Percentiles rank a stretch among this genome's conserved stretches.
phyloP scores from a whole-genome alignment of 2,888 invertebrate species.

The Horisme vitalbata region DNA sequence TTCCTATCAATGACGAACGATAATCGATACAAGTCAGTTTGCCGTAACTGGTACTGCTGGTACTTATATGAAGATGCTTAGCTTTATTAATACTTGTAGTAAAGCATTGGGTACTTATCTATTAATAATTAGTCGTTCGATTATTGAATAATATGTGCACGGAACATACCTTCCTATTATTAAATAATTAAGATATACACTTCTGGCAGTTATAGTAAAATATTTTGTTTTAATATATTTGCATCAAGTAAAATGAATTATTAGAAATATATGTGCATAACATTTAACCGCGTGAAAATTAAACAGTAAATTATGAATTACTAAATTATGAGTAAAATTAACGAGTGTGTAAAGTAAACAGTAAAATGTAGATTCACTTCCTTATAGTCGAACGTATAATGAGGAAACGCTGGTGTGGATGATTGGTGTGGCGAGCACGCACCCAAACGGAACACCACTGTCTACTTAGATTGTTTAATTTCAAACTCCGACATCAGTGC shows the following conservation, averaged over 20 bases:
- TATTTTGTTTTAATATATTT: neutral
- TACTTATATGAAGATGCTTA: too few species aligned
- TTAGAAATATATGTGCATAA: neutral
- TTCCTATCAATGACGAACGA: constrained; percentile 53
- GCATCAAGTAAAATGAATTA: neutral
- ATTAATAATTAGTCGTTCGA: too few species aligned
- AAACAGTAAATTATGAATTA: constrained; percentile 8
- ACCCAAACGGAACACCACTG: constrained; percentile 42
- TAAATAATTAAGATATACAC: neutral
- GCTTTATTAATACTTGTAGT: too few species aligned
- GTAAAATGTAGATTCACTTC: constrained; percentile 31
- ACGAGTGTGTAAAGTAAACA: neutral
- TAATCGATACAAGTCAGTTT: constrained; percentile 41
- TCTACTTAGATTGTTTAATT: neutral
- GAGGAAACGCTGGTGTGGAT: constrained; percentile 47
- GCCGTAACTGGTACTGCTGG: constrained; percentile 17
- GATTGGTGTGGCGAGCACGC: constrained; percentile 39
- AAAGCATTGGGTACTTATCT: too few species aligned
- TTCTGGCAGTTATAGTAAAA: neutral
- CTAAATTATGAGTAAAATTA: neutral
- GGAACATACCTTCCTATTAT: too few species aligned
- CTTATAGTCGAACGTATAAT: constrained; percentile 44
- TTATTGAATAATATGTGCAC: too few species aligned
- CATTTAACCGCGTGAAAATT: neutral
- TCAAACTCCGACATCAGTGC: too few species aligned